Conservation (phyloP, 53 echinoderm and acorn worm genomes). For the Patiria pectinifera region DNA sequence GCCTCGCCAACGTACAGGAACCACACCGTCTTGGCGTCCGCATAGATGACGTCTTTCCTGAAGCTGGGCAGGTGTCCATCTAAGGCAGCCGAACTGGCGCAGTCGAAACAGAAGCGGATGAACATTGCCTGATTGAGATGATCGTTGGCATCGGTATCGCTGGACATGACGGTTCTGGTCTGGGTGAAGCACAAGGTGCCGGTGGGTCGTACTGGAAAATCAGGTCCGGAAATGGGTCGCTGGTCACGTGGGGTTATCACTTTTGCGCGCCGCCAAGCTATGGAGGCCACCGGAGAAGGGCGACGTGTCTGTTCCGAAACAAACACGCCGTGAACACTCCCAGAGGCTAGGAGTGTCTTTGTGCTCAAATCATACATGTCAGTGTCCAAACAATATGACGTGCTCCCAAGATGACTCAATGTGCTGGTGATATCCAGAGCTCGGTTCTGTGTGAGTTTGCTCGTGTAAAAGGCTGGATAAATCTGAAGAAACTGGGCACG, state of each 20-base stretch:
- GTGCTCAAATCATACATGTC: not conserved
- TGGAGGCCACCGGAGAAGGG: constrained; percentile 11
- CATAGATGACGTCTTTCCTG: constrained; percentile 16
- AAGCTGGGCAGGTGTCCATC: constrained; percentile 29
- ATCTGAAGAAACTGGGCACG: constrained; percentile 26
- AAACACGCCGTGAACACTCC: constrained; percentile 28
- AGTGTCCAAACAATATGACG: constrained; percentile 19
- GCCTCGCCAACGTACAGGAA: constrained; percentile 38
- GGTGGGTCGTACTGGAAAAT: constrained; percentile 7
- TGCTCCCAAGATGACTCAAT: constrained; percentile 44
- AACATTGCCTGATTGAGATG: constrained; percentile 52
- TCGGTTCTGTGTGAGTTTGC: not conserved
- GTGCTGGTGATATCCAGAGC: constrained; percentile 10
- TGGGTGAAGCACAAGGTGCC: not conserved
- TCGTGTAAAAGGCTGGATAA: constrained; percentile 20
- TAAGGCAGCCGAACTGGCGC: constrained; percentile 24
- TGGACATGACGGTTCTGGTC: constrained; percentile 16
- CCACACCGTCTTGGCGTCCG: constrained; percentile 18
- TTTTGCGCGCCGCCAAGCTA: not conserved
- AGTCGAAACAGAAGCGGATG: constrained; percentile 53
- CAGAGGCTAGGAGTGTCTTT: constrained; percentile 24
- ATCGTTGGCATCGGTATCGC: constrained; percentile 40
- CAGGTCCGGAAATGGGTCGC: not conserved
- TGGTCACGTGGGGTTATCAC: not conserved
- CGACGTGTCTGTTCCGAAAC: constrained; percentile 6